Evolutionary conservation across 2,113 vertebrate species (phyloP), one percentile per base, ranked within the genome.

Genomic region (Eulacestoma nigropectus): DNA sequence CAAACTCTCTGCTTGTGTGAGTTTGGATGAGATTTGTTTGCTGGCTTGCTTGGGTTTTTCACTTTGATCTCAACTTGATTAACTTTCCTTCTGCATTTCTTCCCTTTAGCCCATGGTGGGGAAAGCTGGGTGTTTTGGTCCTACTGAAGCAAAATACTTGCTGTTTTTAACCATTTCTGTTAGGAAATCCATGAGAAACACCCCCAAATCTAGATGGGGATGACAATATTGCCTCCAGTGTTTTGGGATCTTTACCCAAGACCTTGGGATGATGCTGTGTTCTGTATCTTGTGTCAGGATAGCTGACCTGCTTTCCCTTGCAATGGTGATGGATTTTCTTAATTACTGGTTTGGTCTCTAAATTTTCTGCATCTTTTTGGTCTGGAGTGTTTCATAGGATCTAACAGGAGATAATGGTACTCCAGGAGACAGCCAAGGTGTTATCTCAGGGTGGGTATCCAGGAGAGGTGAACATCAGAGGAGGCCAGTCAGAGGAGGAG

Each of bases 181-280:
- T 55, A 41, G 49, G 21, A 84, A 62, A 52, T 41, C 41, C 5
- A 1, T 15, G 62, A 65, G 79, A 81, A 90, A 41, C 10, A 4
- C 32, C 13, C n/a, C 25, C 44, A 35, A 4, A n/a, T 16, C 15
- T 62, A 53, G 52, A 39, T 6, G 42, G 29, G 37, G 23, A 20
- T 4, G 15, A 35, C 25, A 53, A 1, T 33, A 25, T 53, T 41
- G 2, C 15, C 13, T 22, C 10, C 10, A 55, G 2, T 2, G 18
- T 21, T 63, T 29, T 12, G 49, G 56, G 18, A 15, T 42, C 35
- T 79, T 65, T 60, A 21, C 50, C 32, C 14, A 30, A 39, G 53
- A n/a, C 27, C 16, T 82, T 0, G 3, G 26, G n/a, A 29, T 20
- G 60, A 35, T 19, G 52, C 30, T 32, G 33, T 10, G 44, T 44